Percentiles rank a stretch among this genome's conserved stretches.
phyloP scores from a whole-genome alignment of 2,113 vertebrate species.

The Chaetops frenatus region DNA sequence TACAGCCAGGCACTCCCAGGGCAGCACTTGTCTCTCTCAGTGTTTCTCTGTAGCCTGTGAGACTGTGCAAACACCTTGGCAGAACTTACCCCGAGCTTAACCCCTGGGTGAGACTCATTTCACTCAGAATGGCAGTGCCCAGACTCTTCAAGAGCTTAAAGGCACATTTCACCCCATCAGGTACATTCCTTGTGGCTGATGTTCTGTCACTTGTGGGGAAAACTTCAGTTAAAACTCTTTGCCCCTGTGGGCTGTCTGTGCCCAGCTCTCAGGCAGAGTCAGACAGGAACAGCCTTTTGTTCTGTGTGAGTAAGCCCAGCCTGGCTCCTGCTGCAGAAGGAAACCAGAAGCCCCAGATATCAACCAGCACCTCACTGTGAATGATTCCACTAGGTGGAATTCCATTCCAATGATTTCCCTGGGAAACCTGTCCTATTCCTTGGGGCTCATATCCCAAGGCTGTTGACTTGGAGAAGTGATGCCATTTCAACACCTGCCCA shows the following conservation, averaged over 20 bases:
- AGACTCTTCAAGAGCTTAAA: not conserved
- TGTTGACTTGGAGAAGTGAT: not conserved
- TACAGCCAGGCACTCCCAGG: not conserved
- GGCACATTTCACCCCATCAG: not conserved
- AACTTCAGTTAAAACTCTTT: not conserved
- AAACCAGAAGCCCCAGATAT: not conserved
- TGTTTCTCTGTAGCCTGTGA: not conserved
- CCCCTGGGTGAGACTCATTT: not conserved
- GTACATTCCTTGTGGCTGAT: not conserved
- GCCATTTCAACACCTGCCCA: rapidly evolving
- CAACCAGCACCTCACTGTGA: not conserved
- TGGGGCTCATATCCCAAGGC: not conserved
- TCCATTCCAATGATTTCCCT: not conserved
- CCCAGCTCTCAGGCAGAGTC: not conserved
- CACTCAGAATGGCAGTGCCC: not conserved
- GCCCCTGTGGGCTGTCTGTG: not conserved
- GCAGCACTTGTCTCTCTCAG: not conserved
- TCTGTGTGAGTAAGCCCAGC: not conserved
- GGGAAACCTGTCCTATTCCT: not conserved
- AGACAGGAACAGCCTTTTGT: not conserved
- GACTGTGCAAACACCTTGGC: not conserved
- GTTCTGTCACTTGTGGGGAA: not conserved
- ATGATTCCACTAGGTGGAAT: not conserved
- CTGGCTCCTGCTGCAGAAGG: not conserved
- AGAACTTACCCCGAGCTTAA: not conserved